phyloP scores from a whole-genome alignment of 2,797 vertebrate genomes.

The Thaleichthys pacificus region DNA sequence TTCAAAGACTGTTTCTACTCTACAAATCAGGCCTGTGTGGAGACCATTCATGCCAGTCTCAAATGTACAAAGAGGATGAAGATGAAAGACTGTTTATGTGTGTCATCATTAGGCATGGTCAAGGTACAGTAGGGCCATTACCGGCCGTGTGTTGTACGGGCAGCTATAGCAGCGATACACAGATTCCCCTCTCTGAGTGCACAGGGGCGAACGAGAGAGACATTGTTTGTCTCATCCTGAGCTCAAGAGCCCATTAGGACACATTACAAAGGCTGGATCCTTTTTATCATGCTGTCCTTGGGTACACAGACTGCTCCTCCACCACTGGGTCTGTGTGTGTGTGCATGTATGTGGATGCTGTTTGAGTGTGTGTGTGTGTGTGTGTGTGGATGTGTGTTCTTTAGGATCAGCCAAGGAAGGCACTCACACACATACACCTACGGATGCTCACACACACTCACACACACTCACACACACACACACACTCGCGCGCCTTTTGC shows the following conservation, averaged over 20 bases:
- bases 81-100: conserved; percentile 5
- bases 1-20: neutral
- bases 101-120: neutral
- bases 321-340: conserved; percentile 22
- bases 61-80: neutral
- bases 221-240: conserved; percentile 56
- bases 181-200: neutral
- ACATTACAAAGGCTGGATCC: conserved; percentile 53
- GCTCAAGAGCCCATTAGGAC: conserved; percentile 63
- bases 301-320: conserved; percentile 41
- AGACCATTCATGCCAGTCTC: neutral
- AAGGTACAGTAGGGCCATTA: neutral
- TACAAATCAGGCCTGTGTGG: neutral
- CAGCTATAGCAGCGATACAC: neutral
- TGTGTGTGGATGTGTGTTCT: too few species aligned
- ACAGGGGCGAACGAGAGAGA: neutral
- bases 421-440: neutral
- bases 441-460: neutral
- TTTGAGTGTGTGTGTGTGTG: too few species aligned
- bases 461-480: conserved; percentile 1
- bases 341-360: neutral
- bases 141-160: neutral
- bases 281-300: conserved; percentile 46
- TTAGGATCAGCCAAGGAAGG: too few species aligned
- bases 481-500: neutral